phyloP scores from a whole-genome alignment of 2,888 invertebrate species.

The Schrankia costaestrigalis region DNA sequence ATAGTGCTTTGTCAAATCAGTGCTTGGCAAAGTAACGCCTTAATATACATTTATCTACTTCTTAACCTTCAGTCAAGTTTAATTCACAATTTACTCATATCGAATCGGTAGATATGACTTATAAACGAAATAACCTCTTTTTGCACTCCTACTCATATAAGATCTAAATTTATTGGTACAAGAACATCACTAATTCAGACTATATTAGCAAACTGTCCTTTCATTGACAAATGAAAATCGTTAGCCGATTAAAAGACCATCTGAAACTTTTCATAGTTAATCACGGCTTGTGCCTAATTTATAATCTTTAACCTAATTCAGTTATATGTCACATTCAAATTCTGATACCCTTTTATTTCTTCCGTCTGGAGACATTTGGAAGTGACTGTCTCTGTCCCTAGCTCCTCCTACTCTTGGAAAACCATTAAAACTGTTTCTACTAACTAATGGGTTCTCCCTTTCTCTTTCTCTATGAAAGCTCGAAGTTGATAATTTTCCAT shows the following conservation, averaged over 20 bases:
- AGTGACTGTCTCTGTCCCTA: constrained; percentile 67
- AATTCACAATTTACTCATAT: too few species aligned
- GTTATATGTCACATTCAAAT: constrained; percentile 83
- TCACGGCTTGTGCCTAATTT: too few species aligned
- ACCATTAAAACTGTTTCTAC: constrained; percentile 75
- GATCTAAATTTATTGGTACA: too few species aligned
- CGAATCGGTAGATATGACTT: too few species aligned
- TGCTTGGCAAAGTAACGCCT: constrained; percentile 34
- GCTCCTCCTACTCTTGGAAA: constrained; percentile 69
- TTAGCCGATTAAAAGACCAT: too few species aligned
- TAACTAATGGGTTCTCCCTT: constrained; percentile 70
- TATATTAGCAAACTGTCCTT: too few species aligned
- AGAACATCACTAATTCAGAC: too few species aligned
- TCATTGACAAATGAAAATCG: too few species aligned
- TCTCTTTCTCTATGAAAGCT: constrained; percentile 74
- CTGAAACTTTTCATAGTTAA: too few species aligned
- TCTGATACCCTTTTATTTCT: constrained; percentile 81
- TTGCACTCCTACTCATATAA: too few species aligned
- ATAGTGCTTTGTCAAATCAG: constrained; percentile 30
- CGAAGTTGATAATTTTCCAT: constrained; percentile 71
- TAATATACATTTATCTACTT: constrained; percentile 25
- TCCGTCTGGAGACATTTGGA: constrained; percentile 71
- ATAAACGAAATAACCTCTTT: too few species aligned
- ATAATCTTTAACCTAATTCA: too few species aligned
- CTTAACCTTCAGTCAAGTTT: constrained; percentile 34